phyloP scores from a whole-genome alignment of 2,888 invertebrate species.

The Thymelicus sylvestris region DNA sequence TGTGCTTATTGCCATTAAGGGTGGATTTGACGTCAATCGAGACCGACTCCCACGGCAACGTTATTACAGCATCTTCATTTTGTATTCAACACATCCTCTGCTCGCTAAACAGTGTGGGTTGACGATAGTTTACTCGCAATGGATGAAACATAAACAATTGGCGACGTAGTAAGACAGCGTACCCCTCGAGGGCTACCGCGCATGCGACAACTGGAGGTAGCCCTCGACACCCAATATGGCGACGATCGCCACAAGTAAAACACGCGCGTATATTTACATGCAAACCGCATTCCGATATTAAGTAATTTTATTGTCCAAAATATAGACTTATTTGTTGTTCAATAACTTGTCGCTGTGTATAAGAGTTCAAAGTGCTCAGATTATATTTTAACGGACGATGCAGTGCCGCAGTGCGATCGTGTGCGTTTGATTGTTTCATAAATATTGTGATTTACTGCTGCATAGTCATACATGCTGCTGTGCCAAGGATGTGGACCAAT shows the following conservation, averaged over 20 bases:
- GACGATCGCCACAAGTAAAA: conserved; percentile 73
- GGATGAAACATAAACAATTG: conserved; percentile 47
- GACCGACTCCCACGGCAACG: conserved; percentile 1
- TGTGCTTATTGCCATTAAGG: conserved; percentile 37
- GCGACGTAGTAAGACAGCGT: conserved; percentile 19
- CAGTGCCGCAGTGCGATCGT: conserved; percentile 67
- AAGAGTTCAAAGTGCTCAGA: conserved; percentile 24
- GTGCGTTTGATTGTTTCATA: conserved; percentile 51
- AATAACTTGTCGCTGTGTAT: conserved; percentile 33
- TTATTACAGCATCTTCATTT: conserved; percentile 11
- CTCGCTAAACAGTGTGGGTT: conserved; percentile 7
- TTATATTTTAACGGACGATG: conserved; percentile 43
- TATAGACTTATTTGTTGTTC: conserved; percentile 35
- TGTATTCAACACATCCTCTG: conserved; percentile 19
- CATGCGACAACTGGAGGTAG: conserved; percentile 68
- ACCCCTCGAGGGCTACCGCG: conserved; percentile 62
- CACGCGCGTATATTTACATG: conserved; percentile 74
- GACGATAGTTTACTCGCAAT: conserved; percentile 38
- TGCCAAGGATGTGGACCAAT: conserved; percentile 45
- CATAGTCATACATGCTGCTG: conserved; percentile 19
- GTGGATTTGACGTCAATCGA: conserved; percentile 44
- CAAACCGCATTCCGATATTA: conserved; percentile 41
- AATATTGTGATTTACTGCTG: conserved; percentile 34
- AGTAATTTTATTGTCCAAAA: conserved; percentile 33
- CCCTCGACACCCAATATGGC: conserved; percentile 80